Percentiles rank a stretch among this genome's conserved stretches.
phyloP scores from a whole-genome alignment of 2,113 vertebrate genomes.

The Silurus glanis region DNA sequence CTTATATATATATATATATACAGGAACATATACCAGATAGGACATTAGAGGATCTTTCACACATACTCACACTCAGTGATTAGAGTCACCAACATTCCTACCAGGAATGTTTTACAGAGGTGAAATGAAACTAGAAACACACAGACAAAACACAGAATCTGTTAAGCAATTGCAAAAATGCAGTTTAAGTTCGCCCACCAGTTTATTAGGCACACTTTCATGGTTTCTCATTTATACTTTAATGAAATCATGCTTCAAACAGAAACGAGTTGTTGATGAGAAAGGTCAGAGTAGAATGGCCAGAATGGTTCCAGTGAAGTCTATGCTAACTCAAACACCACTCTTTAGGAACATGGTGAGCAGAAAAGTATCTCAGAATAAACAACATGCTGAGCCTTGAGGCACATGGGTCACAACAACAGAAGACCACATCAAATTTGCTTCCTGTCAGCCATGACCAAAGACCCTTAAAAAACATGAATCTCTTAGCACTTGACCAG shows the following conservation, averaged over 20 bases:
- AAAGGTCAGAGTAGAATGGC: background rate
- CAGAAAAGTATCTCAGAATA: background rate
- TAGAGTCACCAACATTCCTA: no score
- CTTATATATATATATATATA: no score
- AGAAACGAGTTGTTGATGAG: background rate
- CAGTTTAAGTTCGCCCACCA: background rate
- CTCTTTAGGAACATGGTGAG: background rate
- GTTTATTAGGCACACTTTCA: background rate
- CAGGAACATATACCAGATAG: background rate
- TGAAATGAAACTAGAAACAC: background rate
- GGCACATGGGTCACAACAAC: background rate
- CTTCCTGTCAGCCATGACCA: background rate
- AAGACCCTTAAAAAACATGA: no score
- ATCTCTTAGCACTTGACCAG: background rate
- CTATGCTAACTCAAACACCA: background rate
- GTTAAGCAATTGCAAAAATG: background rate
- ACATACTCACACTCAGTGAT: background rate
- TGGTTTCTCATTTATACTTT: background rate
- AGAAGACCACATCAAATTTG: background rate
- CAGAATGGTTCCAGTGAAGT: background rate
- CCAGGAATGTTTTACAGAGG: background rate
- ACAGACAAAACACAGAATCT: background rate
- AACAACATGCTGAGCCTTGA: background rate
- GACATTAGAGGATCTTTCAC: no score
- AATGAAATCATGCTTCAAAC: background rate